phyloP scores from a whole-genome alignment of 2,797 vertebrate genomes.

The Echiichthys vipera region DNA sequence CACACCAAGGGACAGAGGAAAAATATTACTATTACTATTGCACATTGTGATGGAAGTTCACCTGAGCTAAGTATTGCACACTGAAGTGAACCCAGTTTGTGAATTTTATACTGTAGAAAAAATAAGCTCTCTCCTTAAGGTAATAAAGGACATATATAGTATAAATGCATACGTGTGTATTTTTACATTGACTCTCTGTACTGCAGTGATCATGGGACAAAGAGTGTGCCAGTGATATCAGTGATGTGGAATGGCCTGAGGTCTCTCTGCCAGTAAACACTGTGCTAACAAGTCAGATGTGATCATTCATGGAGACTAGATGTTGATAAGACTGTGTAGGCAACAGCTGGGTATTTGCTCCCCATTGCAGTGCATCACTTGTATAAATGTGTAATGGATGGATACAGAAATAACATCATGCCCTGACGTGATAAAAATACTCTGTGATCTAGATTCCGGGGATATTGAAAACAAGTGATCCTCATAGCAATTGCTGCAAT shows the following conservation, averaged over 20 bases:
- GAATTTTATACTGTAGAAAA: too few relatives aligned
- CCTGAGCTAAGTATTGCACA: too few relatives aligned
- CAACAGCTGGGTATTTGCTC: slow-evolving; percentile 73
- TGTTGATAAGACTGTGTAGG: slow-evolving; percentile 35
- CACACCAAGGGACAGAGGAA: too few relatives aligned
- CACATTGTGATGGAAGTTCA: too few relatives aligned
- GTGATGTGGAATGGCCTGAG: slow-evolving; percentile 61
- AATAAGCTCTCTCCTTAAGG: not conserved
- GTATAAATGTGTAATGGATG: slow-evolving; percentile 30
- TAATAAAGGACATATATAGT: not conserved
- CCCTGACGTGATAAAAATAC: slow-evolving; percentile 40
- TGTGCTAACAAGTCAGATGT: slow-evolving; percentile 50
- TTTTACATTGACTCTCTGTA: slow-evolving; percentile 32
- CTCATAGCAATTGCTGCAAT: not conserved
- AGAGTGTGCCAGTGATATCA: slow-evolving; percentile 58
- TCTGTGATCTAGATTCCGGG: slow-evolving; percentile 32
- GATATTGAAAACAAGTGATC: slow-evolving; percentile 45
- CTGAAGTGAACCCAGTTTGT: too few relatives aligned
- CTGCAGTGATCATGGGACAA: slow-evolving; percentile 39
- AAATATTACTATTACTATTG: too few relatives aligned
- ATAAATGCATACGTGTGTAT: slow-evolving; percentile 22
- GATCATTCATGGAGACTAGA: slow-evolving; percentile 64
- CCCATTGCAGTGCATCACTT: slow-evolving; percentile 49
- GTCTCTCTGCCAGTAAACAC: slow-evolving; percentile 47
- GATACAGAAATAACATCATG: slow-evolving; percentile 48